Conservation (phyloP, 1,140 invertebrate species). For the Helicoverpa armigera region DNA sequence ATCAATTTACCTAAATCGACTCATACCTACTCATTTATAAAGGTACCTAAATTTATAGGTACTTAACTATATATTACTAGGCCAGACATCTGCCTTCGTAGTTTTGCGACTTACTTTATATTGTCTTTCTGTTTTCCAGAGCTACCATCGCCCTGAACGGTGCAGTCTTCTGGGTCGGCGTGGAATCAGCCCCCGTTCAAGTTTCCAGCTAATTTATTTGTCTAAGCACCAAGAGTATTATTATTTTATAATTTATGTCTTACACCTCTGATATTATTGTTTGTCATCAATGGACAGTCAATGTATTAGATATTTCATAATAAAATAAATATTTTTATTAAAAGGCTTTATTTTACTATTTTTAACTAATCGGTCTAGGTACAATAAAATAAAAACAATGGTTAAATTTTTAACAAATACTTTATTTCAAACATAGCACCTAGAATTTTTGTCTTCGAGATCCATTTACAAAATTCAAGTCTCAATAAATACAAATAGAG, state of each 20-base stretch:
- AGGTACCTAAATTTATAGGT: neutral
- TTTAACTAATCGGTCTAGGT: neutral
- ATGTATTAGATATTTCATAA: slow-evolving; percentile 15
- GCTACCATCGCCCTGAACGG: slow-evolving; percentile 82
- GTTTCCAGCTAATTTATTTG: slow-evolving; percentile 65
- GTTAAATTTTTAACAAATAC: slow-evolving; percentile 51
- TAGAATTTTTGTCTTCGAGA: slow-evolving; percentile 79
- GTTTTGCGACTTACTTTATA: neutral
- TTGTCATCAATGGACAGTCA: slow-evolving; percentile 10
- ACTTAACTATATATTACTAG: neutral
- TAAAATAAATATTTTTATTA: slow-evolving; percentile 3
- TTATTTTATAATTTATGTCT: slow-evolving; percentile 35
- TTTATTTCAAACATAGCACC: slow-evolving; percentile 80
- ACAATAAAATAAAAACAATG: slow-evolving; percentile 3
- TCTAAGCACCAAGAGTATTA: slow-evolving; percentile 28
- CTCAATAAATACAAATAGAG: slow-evolving; percentile 53
- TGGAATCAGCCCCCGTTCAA: slow-evolving; percentile 79
- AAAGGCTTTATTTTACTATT: neutral
- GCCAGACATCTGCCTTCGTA: no score
- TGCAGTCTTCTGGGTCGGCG: slow-evolving; percentile 83
- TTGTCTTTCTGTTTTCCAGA: slow-evolving; percentile 72
- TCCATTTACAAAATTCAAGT: slow-evolving; percentile 71
- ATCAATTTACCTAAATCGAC: no score
- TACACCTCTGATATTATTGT: slow-evolving; percentile 18
- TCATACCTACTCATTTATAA: neutral